Conservation (phyloP, 2,113 vertebrate genomes). For the Orthonyx spaldingii region DNA sequence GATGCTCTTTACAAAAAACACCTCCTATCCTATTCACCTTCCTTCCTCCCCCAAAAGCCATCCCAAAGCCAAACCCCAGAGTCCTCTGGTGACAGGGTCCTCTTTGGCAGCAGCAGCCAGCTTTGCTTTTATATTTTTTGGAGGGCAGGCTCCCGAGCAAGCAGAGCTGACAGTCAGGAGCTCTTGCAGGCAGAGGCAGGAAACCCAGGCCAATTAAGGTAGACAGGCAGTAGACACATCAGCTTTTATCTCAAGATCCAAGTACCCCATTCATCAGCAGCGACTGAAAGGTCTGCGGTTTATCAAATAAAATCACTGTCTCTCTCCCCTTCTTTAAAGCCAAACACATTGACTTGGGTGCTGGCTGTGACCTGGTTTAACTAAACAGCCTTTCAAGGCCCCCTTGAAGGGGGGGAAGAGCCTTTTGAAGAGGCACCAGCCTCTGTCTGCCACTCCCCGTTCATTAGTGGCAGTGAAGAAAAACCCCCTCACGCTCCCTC, state of each 20-base stretch:
- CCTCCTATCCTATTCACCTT: neutral
- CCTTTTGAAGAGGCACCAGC: neutral
- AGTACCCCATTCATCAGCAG: slow-evolving; percentile 18
- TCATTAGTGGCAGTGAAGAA: neutral
- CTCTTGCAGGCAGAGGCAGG: neutral
- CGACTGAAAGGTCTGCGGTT: neutral
- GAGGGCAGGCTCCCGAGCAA: neutral
- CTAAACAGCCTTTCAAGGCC: neutral
- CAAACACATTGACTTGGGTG: neutral
- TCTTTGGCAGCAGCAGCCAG: neutral
- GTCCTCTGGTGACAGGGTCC: neutral
- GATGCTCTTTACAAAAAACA: neutral
- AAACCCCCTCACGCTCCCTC: neutral
- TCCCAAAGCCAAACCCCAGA: neutral
- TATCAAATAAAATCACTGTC: slow-evolving; percentile 50
- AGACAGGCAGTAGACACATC: slow-evolving; percentile 39
- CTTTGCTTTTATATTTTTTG: neutral
- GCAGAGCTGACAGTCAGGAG: neutral
- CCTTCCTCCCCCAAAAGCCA: neutral
- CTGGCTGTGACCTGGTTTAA: slow-evolving; percentile 45
- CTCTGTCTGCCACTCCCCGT: neutral
- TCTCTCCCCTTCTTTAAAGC: neutral
- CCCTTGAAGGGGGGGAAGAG: neutral
- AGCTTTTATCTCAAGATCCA: slow-evolving; percentile 45
- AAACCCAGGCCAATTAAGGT: slow-evolving; percentile 33